Evolutionary conservation across 1,140 invertebrate species (phyloP), one percentile per base, ranked within the genome.

Genomic region (Brachionus rotundiformis): DNA sequence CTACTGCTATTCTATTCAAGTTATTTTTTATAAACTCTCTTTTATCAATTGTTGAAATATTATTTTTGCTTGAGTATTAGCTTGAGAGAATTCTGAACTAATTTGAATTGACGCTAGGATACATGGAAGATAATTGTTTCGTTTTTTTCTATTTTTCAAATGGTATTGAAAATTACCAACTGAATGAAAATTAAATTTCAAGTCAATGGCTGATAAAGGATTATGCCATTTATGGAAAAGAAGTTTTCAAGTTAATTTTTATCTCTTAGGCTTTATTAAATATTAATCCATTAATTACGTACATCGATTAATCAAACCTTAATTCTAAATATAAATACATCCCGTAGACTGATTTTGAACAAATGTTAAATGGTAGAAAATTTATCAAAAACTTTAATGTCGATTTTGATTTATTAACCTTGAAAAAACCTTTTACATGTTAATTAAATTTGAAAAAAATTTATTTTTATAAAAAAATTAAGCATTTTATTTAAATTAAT

Each of bases 21-120:
- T 63, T 63, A 13, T 29, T 29, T 33, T 33, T 63, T 13, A 29
- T 16, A 29, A 16, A 29, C 29, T 63, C 29, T 33, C n/a, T 63
- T 29, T n/a, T 33, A 63, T 29, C 61, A 63, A 29, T 54, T 19
- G 47, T 19, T 54, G 19, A 19, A 54, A 54, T 19, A 19, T 54
- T 54, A 16, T 54, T 63, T 63, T 63, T 63, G 16, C 29, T 63
- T 63, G 7, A 33, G 13, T 4, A 6, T 54, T 1, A 54, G 29
- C 61, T 63, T 29, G 61, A 63, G n/a, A 63, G 29, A 63, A 63
- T 63, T 63, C 23, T 54, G 47, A 54, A 54, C n/a, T 54, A 54
- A 54, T 54, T 54, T 54, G 19, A 54, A 54, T 54, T 54, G 47
- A 54, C 47, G 47, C 23, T 10, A 19, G 6, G 19, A 54, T 54